phyloP scores from a whole-genome alignment of 1,140 invertebrate genomes.

The Ptiloglossa arizonensis region DNA sequence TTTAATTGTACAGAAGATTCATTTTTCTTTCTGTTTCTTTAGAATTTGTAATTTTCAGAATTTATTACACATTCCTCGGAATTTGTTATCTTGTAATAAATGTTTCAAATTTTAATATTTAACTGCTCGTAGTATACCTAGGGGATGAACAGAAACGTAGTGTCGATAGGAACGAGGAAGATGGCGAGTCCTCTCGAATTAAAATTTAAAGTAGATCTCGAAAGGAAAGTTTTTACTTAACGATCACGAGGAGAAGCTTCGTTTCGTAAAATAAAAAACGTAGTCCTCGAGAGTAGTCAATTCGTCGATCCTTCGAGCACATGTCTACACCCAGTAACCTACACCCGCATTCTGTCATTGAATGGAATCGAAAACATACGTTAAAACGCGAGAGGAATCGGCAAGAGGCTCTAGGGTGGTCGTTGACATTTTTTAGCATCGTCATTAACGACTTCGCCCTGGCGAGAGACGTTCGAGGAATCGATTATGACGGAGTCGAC shows the following conservation, averaged over 20 bases:
- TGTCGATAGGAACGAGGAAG: background rate
- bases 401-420: conserved; percentile 28
- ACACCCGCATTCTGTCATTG: background rate
- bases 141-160: too few relatives aligned
- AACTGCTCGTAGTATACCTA: too few relatives aligned
- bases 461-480: conserved; percentile 59
- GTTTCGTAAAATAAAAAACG: too few relatives aligned
- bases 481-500: conserved; percentile 65
- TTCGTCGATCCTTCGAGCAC: background rate
- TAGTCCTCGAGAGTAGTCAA: too few relatives aligned
- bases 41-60: too few relatives aligned
- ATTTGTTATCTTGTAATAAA: too few relatives aligned
- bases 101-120: too few relatives aligned
- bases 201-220: background rate
- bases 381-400: conserved; percentile 23
- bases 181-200: background rate
- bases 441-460: conserved; percentile 56
- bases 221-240: background rate
- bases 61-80: too few relatives aligned
- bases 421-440: conserved; percentile 52
- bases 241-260: background rate
- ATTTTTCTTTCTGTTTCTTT: too few relatives aligned
- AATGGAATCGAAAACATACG: background rate
- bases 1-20: too few relatives aligned
- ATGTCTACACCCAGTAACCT: background rate